A percentile compares a stretch with the other conserved stretches of the same genome.
Conservation (phyloP, 2,797 vertebrate species). For the Mionectes olivaceus region DNA sequence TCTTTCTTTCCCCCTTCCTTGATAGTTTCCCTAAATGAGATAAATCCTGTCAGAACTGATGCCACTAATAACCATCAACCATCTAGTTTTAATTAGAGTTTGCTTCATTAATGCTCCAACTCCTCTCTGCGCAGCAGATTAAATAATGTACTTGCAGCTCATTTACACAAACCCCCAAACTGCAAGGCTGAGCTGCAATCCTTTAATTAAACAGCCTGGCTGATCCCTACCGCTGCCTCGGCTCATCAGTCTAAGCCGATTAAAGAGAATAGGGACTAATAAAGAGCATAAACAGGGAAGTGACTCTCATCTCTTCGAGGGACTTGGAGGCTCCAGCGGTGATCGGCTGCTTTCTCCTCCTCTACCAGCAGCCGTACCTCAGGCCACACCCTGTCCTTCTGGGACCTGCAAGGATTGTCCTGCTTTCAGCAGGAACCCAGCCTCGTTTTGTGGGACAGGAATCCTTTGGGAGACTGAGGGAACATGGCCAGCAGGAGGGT, state of each 20-base stretch:
- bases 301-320: constrained; percentile 61
- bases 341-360: neutral
- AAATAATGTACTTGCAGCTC: constrained; percentile 70
- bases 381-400: neutral
- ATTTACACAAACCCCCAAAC: constrained; percentile 70
- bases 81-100: constrained; percentile 78
- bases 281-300: constrained; percentile 59
- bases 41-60: constrained; percentile 71
- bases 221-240: constrained; percentile 51
- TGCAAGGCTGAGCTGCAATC: constrained; percentile 63
- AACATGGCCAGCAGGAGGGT: neutral
- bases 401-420: neutral
- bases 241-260: constrained; percentile 71
- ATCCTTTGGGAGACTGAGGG: neutral
- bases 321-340: constrained; percentile 4
- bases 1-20: neutral
- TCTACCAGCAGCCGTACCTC: neutral
- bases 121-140: constrained; percentile 66
- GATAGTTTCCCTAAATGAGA: constrained; percentile 64
- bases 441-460: neutral
- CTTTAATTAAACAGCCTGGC: constrained; percentile 71
- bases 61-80: constrained; percentile 71
- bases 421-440: neutral
- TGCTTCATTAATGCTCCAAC: constrained; percentile 73
- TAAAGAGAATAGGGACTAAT: constrained; percentile 69